Percentiles rank a stretch among this genome's conserved stretches.
phyloP scores from a whole-genome alignment of 2,888 invertebrate species.

The Platypus cylindrus region DNA sequence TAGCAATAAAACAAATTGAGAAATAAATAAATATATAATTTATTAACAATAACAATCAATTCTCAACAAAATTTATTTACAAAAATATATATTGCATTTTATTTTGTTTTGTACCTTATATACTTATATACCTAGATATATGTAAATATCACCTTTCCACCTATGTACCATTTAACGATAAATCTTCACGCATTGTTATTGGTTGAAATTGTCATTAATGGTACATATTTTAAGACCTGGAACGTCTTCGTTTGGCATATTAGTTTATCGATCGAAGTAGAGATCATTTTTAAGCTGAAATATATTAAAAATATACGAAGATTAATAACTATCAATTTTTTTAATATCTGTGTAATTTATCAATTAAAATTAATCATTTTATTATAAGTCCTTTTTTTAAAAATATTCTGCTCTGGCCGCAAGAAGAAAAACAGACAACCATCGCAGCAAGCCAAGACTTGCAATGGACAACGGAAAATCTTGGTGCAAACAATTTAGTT shows the following conservation, averaged over 20 bases:
- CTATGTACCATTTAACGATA: background rate
- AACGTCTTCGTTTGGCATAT: conserved; percentile 8
- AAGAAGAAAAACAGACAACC: too few relatives aligned
- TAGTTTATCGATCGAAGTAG: conserved; percentile 18
- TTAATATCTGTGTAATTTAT: too few relatives aligned
- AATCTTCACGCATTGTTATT: background rate
- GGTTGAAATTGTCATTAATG: background rate
- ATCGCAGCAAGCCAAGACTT: too few relatives aligned
- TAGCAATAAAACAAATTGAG: conserved; percentile 1
- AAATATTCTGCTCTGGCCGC: too few relatives aligned
- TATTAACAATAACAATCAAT: too few relatives aligned
- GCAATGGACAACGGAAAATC: too few relatives aligned
- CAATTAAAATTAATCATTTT: too few relatives aligned
- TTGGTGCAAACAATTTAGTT: too few relatives aligned
- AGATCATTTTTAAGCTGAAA: conserved; percentile 22
- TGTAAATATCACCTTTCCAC: conserved; percentile 9
- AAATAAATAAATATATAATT: conserved; percentile 7
- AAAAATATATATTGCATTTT: conserved; percentile 7
- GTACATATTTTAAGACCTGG: conserved; percentile 8
- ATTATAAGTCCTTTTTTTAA: too few relatives aligned
- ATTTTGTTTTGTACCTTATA: too few relatives aligned
- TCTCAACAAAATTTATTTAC: too few relatives aligned
- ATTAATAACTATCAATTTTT: too few relatives aligned
- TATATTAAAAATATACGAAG: conserved; percentile 9
- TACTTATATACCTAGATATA: conserved; percentile 8